Conservation (phyloP, 1,140 invertebrate genomes). For the Sitophilus oryzae region DNA sequence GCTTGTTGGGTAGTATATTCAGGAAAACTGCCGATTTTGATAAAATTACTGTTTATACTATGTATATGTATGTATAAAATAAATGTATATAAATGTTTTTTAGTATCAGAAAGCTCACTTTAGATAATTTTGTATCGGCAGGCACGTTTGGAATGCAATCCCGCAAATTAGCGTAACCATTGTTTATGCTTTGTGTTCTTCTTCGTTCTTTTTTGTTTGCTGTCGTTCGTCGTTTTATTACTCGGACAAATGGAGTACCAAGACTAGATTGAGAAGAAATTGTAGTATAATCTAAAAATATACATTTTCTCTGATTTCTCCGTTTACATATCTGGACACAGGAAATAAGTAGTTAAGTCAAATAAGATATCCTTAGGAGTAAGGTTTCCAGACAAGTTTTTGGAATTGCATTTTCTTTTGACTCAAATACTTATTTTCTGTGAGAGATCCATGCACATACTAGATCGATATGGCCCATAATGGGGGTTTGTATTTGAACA, state of each 20-base stretch:
- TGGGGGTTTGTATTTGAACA: slow-evolving; percentile 31
- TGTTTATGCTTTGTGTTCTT: slow-evolving; percentile 91
- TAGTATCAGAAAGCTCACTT: slow-evolving; percentile 47
- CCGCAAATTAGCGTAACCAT: slow-evolving; percentile 83
- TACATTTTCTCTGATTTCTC: slow-evolving; percentile 9
- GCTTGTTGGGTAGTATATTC: too few species aligned
- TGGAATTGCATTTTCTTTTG: too few species aligned
- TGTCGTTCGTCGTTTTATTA: slow-evolving; percentile 67
- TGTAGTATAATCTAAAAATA: slow-evolving; percentile 24
- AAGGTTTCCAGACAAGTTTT: too few species aligned
- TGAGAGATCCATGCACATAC: too few species aligned
- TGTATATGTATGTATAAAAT: too few species aligned
- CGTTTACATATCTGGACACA: too few species aligned
- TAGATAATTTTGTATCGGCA: slow-evolving; percentile 88
- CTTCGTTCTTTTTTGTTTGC: slow-evolving; percentile 92
- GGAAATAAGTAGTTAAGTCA: too few species aligned
- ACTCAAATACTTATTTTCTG: too few species aligned
- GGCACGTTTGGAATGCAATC: slow-evolving; percentile 95
- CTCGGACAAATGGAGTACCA: slow-evolving; percentile 49
- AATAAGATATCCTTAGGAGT: too few species aligned
- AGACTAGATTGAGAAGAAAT: slow-evolving; percentile 26
- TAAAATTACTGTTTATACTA: too few species aligned
- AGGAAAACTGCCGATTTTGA: too few species aligned
- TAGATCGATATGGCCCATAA: slow-evolving; percentile 32
- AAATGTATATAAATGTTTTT: too few species aligned